These are phyloP conservation scores for Leucania comma DNA, from an alignment of 2,888 invertebrate species.

Conservation along the genomic window DNA sequence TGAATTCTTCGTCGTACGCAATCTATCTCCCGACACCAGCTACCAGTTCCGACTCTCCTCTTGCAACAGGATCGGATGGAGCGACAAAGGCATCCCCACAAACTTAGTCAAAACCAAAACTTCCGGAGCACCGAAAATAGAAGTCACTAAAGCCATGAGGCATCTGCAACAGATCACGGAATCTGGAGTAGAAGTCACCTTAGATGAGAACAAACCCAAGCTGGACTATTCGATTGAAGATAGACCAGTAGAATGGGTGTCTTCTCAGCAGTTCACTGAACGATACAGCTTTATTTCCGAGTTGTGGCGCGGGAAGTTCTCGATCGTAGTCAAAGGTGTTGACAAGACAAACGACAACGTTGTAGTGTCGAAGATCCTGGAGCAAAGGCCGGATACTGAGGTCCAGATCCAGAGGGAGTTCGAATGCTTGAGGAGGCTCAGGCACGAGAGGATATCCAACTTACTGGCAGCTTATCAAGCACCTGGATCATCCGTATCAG, in stretches of 20 bases:
- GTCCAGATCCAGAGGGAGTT: conserved; percentile 94
- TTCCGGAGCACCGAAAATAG: conserved; percentile 93
- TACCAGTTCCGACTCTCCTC: conserved; percentile 98
- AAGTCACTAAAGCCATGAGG: conserved; percentile 95
- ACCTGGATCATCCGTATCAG: conserved; percentile 92
- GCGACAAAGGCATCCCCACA: conserved; percentile 96
- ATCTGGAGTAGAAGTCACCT: conserved; percentile 93
- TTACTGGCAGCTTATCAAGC: conserved; percentile 94
- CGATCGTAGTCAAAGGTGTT: conserved; percentile 94
- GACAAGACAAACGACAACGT: conserved; percentile 94
- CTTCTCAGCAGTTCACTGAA: conserved; percentile 92
- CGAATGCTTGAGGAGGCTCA: conserved; percentile 94
- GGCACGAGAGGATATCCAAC: conserved; percentile 97
- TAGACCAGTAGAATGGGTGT: conserved; percentile 93
- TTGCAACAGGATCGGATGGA: conserved; percentile 98
- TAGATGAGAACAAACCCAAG: conserved; percentile 92
- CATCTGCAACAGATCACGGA: conserved; percentile 97
- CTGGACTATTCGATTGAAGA: conserved; percentile 94
- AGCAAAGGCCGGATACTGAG: conserved; percentile 92
- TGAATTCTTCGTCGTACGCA: conserved; percentile 96
- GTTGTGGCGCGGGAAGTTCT: conserved; percentile 96
- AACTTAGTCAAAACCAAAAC: conserved; percentile 93
- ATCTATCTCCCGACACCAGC: conserved; percentile 94
- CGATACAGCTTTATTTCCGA: conserved; percentile 97
- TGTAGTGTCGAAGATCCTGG: conserved; percentile 96